These are phyloP conservation scores for Alligator mississippiensis DNA, from an alignment of 2,113 vertebrate species.

Conservation along the genomic window DNA sequence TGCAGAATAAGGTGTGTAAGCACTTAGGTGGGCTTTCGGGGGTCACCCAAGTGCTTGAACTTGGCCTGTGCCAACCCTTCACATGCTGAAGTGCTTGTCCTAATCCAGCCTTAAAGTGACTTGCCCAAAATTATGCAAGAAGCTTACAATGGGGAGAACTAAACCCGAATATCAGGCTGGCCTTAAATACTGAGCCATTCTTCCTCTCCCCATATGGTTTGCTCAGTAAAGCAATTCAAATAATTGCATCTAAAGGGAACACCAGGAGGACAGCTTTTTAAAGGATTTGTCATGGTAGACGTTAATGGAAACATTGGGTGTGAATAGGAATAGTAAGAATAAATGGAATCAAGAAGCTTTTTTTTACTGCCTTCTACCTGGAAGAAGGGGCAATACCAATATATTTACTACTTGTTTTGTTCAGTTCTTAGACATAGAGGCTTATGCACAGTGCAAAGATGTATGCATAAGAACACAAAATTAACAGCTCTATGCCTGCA, in stretches of 20 bases:
- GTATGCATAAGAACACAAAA: too few relatives aligned
- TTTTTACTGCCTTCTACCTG: not conserved
- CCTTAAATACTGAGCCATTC: not conserved
- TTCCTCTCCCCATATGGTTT: not conserved
- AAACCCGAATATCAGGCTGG: not conserved
- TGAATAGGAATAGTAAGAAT: not conserved
- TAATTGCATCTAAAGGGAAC: not conserved
- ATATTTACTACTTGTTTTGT: not conserved
- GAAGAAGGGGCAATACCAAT: not conserved
- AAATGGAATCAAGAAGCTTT: not conserved
- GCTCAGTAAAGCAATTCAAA: not conserved
- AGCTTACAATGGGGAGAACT: not conserved
- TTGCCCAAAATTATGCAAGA: constrained; percentile 8
- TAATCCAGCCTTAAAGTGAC: not conserved
- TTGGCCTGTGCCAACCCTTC: too few relatives aligned
- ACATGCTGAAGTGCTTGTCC: too few relatives aligned
- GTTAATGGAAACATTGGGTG: not conserved
- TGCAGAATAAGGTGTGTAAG: too few relatives aligned
- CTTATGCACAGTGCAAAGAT: constrained; percentile 13
- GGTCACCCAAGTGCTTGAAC: too few relatives aligned
- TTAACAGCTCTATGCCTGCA: too few relatives aligned
- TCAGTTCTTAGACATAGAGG: not conserved
- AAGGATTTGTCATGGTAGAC: not conserved
- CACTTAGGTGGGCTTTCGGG: too few relatives aligned
- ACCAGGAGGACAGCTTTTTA: not conserved